phyloP scores from a whole-genome alignment of 2,888 invertebrate species.

The Tipula lateralis region DNA sequence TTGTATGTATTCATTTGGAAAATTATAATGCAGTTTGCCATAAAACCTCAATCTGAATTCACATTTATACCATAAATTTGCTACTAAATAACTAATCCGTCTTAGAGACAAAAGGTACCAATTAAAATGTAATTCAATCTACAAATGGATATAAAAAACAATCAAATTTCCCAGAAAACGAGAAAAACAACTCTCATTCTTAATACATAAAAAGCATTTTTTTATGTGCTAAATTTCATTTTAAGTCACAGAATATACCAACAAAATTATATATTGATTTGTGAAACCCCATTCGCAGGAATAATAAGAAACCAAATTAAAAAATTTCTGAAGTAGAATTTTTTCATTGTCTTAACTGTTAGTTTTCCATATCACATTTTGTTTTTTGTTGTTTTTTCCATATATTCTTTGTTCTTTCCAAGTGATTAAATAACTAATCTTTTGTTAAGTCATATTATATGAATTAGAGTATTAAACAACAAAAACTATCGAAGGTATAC shows the following conservation, averaged over 20 bases:
- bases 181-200: neutral
- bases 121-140: neutral
- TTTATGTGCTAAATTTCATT: neutral
- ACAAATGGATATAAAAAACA: neutral
- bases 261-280: neutral
- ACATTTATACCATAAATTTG: neutral
- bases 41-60: neutral
- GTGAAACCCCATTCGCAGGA: neutral
- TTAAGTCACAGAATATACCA: neutral
- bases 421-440: neutral
- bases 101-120: neutral
- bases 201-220: neutral
- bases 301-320: neutral
- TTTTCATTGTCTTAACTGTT: neutral
- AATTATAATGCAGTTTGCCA: neutral
- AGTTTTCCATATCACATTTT: neutral
- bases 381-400: neutral
- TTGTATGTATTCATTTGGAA: no score
- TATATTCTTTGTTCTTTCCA: conserved; percentile 6
- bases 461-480: neutral
- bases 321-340: neutral
- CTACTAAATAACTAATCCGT: neutral
- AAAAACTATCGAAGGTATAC: neutral
- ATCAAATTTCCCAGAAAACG: neutral
- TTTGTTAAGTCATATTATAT: neutral